Conservation (phyloP, 2,113 vertebrate species). For the Labeo catla region DNA sequence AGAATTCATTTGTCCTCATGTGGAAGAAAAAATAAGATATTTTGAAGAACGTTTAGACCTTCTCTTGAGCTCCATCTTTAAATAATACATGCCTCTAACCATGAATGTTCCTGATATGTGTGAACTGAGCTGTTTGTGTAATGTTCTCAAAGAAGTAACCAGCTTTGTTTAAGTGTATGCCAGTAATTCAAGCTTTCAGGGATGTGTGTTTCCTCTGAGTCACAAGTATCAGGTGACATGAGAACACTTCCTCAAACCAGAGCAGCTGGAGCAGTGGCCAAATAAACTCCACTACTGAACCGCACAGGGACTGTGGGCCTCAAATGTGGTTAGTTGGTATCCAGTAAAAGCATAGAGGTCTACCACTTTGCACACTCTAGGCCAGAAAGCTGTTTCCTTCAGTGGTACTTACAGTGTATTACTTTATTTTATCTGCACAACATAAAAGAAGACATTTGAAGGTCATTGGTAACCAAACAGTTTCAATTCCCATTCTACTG, state of each 20-base stretch:
- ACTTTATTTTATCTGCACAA: not conserved
- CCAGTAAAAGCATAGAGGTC: constrained; percentile 26
- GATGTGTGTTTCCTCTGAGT: constrained; percentile 50
- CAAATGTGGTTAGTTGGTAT: not conserved
- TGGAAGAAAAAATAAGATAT: not conserved
- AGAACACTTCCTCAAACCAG: constrained; percentile 43
- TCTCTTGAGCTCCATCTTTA: not conserved
- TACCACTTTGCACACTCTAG: not conserved
- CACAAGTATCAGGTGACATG: constrained; percentile 50
- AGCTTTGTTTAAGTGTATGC: constrained; percentile 22
- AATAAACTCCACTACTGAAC: not conserved
- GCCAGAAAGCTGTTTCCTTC: not conserved
- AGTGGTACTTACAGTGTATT: not conserved
- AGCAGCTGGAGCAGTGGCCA: not conserved
- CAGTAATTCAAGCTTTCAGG: constrained; percentile 42
- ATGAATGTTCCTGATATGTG: constrained; percentile 34
- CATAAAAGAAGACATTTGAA: not conserved
- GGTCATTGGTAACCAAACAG: not conserved
- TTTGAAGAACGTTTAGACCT: constrained; percentile 1
- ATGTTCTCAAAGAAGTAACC: constrained; percentile 24
- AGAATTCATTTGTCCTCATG: not conserved
- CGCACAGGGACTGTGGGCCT: constrained; percentile 10
- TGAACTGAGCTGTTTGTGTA: constrained; percentile 42
- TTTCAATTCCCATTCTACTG: not conserved
- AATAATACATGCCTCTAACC: constrained; percentile 13